These are phyloP conservation scores for Molossus alvarezi DNA, from an alignment of 2,797 vertebrate species.

Conservation along the genomic window DNA sequence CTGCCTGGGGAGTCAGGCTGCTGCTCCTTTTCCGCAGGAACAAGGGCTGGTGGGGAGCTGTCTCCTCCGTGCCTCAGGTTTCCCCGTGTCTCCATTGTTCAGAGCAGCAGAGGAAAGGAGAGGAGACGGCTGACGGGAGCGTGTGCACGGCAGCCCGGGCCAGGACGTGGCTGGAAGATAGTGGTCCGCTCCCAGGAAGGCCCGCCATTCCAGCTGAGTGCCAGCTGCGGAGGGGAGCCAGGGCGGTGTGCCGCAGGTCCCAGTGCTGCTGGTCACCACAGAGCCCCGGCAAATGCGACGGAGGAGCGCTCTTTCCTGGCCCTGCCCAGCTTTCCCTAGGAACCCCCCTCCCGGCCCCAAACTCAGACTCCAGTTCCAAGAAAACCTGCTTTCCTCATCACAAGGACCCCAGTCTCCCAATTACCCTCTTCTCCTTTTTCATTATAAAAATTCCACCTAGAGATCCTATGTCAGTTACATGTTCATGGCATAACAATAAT, in stretches of 20 bases:
- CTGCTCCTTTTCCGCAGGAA: not conserved
- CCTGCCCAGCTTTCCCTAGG: not conserved
- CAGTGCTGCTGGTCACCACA: too few relatives aligned
- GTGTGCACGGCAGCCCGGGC: not conserved
- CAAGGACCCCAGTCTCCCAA: not conserved
- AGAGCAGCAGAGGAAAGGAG: not conserved
- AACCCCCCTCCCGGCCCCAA: not conserved
- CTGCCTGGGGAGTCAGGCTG: fast-evolving
- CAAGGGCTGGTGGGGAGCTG: not conserved
- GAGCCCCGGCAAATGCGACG: fast-evolving
- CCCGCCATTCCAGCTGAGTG: fast-evolving
- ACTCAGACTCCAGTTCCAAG: not conserved
- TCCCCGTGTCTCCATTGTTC: not conserved
- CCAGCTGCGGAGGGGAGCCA: too few relatives aligned
- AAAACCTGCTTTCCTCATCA: constrained; percentile 1
- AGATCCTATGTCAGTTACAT: not conserved
- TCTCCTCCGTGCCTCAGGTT: not conserved
- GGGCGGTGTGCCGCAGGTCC: fast-evolving
- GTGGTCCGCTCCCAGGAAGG: not conserved
- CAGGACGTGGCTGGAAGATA: not conserved
- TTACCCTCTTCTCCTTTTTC: not conserved
- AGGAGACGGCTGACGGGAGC: not conserved
- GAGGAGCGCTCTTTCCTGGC: not conserved
- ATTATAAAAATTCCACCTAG: not conserved
- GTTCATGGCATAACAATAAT: not conserved